Conservation (phyloP, 2,113 vertebrate species). For the Macaca mulatta region DNA sequence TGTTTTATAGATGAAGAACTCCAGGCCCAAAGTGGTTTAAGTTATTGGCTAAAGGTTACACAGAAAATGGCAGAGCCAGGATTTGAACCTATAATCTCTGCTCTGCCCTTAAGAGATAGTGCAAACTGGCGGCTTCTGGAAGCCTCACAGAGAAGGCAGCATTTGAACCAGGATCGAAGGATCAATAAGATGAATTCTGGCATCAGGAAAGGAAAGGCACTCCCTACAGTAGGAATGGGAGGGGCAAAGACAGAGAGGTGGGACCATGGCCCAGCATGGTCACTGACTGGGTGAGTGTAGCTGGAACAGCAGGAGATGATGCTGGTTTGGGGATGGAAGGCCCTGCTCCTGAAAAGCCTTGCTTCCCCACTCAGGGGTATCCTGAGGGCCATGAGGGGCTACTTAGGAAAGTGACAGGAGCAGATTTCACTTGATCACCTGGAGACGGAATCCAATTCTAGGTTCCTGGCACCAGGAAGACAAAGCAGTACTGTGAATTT, state of each 20-base stretch:
- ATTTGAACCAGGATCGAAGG: background rate
- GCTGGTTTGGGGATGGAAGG: background rate
- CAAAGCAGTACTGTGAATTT: background rate
- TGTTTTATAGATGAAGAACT: background rate
- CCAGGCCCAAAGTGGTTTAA: too few species aligned
- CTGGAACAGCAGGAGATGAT: background rate
- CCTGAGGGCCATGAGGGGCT: too few species aligned
- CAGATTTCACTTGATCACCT: background rate
- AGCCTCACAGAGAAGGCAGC: background rate
- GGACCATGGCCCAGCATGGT: background rate
- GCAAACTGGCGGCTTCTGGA: background rate
- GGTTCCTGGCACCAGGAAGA: background rate
- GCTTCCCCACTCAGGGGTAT: background rate
- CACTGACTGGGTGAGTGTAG: background rate
- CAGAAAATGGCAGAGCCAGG: background rate
- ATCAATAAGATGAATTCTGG: too few species aligned
- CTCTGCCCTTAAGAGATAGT: background rate
- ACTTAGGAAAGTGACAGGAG: background rate
- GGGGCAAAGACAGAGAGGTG: background rate
- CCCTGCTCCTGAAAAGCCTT: background rate
- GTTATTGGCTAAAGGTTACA: background rate
- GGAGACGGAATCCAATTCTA: background rate
- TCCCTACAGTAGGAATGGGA: background rate
- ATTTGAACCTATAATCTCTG: background rate
- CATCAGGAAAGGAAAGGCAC: background rate